Base-by-base conservation (phyloP, 1,140 invertebrate genomes). In the Drosophila kikkawai region DNA sequence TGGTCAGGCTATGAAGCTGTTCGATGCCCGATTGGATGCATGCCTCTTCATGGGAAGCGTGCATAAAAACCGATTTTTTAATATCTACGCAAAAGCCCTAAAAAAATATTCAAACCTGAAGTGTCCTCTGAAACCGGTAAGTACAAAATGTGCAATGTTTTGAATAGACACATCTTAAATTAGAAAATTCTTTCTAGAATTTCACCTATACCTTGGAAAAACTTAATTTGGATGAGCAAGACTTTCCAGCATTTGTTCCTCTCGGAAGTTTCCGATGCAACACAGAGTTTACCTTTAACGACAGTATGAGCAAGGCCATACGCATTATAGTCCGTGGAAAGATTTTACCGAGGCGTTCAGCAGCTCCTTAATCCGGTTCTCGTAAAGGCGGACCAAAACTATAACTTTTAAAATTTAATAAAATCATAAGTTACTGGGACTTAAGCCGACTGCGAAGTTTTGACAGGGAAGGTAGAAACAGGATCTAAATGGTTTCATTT, bases 61-160 rank as follows among this genome's bases (percentile, higher is more conserved):
- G 0, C 76, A 86, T 5, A 79, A 76, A 12, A 88, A 79, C 29
- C 39, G 29, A 22, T 12, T 82, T 0, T 39, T 86, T 7, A 79
- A 44, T 12, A 51, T 65, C 0, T 79, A 53, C n/a, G 15, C 58
- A 1, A 82, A 50, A 8, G 58, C 32, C n/a, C 50, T 86, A 2
- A 47, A 48, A 11, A 39, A 56, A 17, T 51, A 47, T 45, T 44
- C 67, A 1, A 63, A 59, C 44, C 8, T 41, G 0, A 11, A 29
- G 15, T 86, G 83, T 51, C 83, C 83, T 0, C 26, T 86, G 1
- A 80, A 70, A 39, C 79, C 80, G 47, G 83, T 86, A 15, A 39
- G 75, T 36, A 19, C 5, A 48, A n/a, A 1, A 34, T n/a, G 34
- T 22, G 0, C 4, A 29, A 13, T 12, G 11, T 29, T n/a, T 58